Conservation (phyloP, 1,140 invertebrate genomes). For the Planococcus citri region DNA sequence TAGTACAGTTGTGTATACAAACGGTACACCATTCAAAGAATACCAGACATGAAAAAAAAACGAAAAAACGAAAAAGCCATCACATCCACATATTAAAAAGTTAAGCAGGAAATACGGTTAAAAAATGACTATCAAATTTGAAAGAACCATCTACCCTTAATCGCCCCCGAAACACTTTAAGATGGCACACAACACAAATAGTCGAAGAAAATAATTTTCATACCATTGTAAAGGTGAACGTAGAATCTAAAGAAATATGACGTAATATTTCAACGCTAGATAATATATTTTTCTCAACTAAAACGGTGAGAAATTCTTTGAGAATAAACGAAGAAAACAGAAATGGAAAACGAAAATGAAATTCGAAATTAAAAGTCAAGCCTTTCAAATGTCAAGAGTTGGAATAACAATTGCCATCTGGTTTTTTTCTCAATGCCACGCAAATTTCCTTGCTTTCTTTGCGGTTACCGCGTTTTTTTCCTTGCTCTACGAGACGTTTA, state of each 20-base stretch:
- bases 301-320: constrained; percentile 6
- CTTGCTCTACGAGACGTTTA: not conserved
- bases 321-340: constrained; percentile 3
- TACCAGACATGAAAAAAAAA: too few species aligned
- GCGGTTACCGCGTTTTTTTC: not conserved
- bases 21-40: too few species aligned
- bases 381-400: constrained; percentile 5
- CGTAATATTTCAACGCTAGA: constrained; percentile 3
- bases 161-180: not conserved
- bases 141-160: not conserved
- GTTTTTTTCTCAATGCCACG: constrained; percentile 6
- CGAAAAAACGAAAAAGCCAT: not conserved
- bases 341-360: constrained; percentile 7
- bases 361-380: constrained; percentile 7
- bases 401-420: constrained; percentile 6
- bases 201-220: not conserved
- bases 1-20: too few species aligned
- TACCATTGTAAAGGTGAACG: not conserved
- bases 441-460: constrained; percentile 3
- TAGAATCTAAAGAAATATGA: not conserved
- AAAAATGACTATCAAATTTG: not conserved
- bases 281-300: not conserved
- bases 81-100: not conserved
- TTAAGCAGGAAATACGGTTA: not conserved
- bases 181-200: not conserved